phyloP scores from a whole-genome alignment of 2,113 vertebrate species.

The Anthoscopus minutus region DNA sequence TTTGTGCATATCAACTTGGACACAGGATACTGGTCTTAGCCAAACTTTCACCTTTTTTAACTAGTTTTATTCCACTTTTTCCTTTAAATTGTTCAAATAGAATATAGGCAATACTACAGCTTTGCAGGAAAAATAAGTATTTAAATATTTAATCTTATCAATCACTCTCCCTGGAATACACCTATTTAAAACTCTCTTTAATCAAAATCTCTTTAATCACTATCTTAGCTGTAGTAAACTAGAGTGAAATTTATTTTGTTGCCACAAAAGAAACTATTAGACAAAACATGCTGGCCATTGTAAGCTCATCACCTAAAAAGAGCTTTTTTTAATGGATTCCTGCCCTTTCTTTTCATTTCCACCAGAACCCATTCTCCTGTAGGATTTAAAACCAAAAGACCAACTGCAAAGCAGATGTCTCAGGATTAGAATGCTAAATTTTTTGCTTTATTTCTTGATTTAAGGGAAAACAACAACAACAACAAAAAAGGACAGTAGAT shows the following conservation, averaged over 20 bases:
- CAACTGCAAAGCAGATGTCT: slow-evolving; percentile 74
- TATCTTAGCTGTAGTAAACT: slow-evolving; percentile 74
- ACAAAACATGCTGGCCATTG: slow-evolving; percentile 57
- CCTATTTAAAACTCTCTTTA: neutral
- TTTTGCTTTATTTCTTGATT: slow-evolving; percentile 24
- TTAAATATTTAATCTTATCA: neutral
- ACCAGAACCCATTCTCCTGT: neutral
- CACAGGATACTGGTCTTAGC: neutral
- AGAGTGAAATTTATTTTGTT: slow-evolving; percentile 72
- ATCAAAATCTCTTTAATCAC: slow-evolving; percentile 54
- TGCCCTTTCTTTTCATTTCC: neutral
- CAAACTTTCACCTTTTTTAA: neutral
- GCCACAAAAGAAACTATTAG: slow-evolving; percentile 64
- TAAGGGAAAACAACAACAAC: neutral
- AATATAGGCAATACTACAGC: neutral
- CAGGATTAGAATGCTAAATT: neutral
- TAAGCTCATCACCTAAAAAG: slow-evolving; percentile 63
- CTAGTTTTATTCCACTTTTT: neutral
- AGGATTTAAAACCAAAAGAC: neutral
- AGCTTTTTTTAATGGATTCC: neutral
- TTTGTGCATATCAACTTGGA: neutral
- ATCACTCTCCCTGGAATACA: neutral
- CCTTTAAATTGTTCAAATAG: neutral
- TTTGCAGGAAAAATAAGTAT: neutral
- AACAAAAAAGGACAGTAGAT: slow-evolving; percentile 69